Percentiles rank a stretch among this genome's conserved stretches.
phyloP scores from a whole-genome alignment of 1,140 invertebrate species.

The Drosophila pandora region DNA sequence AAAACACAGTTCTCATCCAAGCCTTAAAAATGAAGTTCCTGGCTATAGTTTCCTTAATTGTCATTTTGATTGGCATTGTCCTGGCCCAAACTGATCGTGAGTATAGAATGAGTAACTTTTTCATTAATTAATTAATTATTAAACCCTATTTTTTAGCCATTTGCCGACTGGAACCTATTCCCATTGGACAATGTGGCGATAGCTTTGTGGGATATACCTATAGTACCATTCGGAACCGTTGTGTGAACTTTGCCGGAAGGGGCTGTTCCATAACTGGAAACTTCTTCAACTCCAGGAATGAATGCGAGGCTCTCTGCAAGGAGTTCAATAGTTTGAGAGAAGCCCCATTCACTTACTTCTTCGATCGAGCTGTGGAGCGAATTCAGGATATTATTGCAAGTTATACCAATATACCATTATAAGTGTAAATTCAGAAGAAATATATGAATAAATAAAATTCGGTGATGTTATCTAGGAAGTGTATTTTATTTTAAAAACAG shows the following conservation, averaged over 20 bases:
- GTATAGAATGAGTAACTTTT: not conserved
- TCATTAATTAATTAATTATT: too few relatives aligned
- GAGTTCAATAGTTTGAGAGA: not conserved
- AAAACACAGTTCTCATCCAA: not conserved
- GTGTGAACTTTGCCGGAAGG: not conserved
- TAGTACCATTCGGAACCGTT: not conserved
- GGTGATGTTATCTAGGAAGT: not conserved
- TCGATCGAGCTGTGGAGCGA: not conserved
- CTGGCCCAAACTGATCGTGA: not conserved
- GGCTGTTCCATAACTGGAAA: not conserved
- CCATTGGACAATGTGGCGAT: not conserved
- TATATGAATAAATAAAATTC: not conserved
- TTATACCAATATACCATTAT: not conserved
- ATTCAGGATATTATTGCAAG: not conserved
- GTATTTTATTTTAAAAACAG: too few relatives aligned
- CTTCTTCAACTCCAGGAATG: not conserved
- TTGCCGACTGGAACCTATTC: not conserved
- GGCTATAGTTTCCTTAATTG: not conserved
- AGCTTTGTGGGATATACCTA: not conserved
- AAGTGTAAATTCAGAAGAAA: not conserved
- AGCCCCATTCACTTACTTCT: not conserved
- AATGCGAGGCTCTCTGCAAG: not conserved
- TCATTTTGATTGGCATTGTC: not conserved
- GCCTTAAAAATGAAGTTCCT: not conserved
- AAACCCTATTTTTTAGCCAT: not conserved